Evolutionary conservation across 2,797 vertebrate genomes (phyloP), one percentile per base, ranked within the genome.

Genomic region (Geotrypetes seraphini): DNA sequence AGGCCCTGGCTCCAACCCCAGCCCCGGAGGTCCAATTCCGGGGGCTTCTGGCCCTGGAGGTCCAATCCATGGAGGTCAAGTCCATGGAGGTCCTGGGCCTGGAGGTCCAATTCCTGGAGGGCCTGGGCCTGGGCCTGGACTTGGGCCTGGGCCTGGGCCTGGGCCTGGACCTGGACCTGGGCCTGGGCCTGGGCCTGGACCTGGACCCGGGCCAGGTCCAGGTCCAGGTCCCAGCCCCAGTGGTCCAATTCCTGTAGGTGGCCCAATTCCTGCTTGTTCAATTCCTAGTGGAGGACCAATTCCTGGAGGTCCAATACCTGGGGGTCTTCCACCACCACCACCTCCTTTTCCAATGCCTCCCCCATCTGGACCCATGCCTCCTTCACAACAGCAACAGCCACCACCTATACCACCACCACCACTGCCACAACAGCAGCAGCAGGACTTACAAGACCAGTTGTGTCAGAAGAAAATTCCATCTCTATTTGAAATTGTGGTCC

Each of bases 401-500:
- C 24, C 69, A 70, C 0, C 71, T n/a, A n/a, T n/a, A n/a, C n/a
- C 73, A 22, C 71, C 70, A 0, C 80, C 69, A 2, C 79, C 43
- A 0, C 62, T 28, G 43, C 73, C 75, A 45, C 34, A 67, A 7
- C 67, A 61, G 36, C 66, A 66, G 12, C 66, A 75, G 15, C 74
- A 78, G 38, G 68, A 71, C 16, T 56, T 76, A 55, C 80, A 67
- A 50, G 72, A 71, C 16, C 36, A 39, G 15, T 39, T 46, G 43
- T 46, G 49, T 17, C 81, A 83, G 25, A 88, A 87, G 60, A 96
- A 96, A 64, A 95, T 96, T 34, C 92, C 91, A 0, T 97, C 92
- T 0, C 61, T 96, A 27, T 95, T 97, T 34, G 93, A 96, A 72
- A 94, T 97, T 5, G 92, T 95, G 33, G 93, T 97, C 10, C 85